phyloP scores from a whole-genome alignment of 2,797 vertebrate species.

The Falco columbarius region DNA sequence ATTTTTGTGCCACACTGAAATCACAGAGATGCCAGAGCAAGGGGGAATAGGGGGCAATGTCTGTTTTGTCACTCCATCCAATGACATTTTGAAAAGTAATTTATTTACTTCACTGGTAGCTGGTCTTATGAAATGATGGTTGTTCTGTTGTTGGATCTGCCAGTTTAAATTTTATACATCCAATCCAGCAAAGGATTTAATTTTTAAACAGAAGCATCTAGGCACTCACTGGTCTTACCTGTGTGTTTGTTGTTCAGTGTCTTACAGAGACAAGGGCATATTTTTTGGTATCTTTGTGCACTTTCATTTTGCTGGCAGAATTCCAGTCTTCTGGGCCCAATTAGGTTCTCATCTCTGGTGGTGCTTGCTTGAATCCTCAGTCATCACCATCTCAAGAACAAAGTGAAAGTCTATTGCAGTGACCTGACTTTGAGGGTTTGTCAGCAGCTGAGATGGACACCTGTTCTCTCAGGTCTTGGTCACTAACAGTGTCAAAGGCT shows the following conservation, averaged over 20 bases:
- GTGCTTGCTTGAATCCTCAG: not conserved
- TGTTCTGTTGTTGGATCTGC: not conserved
- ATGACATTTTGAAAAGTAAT: not conserved
- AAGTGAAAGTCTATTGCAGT: not conserved
- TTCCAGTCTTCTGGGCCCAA: not conserved
- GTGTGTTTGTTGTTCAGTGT: not conserved
- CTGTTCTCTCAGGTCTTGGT: not conserved
- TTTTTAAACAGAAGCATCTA: not conserved
- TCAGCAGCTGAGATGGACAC: not conserved
- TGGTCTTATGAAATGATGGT: not conserved
- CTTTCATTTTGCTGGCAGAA: not conserved
- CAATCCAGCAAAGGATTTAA: not conserved
- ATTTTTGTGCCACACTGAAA: not conserved
- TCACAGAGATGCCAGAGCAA: not conserved
- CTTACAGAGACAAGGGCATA: not conserved
- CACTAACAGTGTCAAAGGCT: not conserved
- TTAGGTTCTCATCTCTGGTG: not conserved
- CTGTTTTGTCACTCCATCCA: not conserved
- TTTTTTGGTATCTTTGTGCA: not conserved
- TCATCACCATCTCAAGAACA: not conserved
- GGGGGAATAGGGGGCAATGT: accelerated
- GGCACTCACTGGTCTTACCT: not conserved
- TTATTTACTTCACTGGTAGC: not conserved
- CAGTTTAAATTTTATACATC: not conserved
- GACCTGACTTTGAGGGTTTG: not conserved